Base-by-base conservation (phyloP, 2,888 invertebrate genomes). In the Argyresthia goedartella region DNA sequence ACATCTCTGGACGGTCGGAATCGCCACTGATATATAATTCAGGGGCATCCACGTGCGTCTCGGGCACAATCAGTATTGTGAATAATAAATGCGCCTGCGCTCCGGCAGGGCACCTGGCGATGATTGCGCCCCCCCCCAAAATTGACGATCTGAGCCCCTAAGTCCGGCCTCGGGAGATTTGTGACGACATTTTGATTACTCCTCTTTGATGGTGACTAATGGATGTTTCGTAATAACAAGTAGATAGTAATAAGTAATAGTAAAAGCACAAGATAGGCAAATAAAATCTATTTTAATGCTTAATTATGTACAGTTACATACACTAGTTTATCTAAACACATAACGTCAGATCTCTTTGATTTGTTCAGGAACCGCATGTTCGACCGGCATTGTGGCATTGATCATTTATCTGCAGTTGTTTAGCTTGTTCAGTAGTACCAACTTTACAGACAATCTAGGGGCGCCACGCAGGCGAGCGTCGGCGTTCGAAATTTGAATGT, bases 31-130 rank as follows among this genome's bases (percentile, higher is more conserved):
- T 85, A 69, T 78, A 82, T 85, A 75, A 84, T 85, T 76, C 77
- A 84, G 61, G 52, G 63, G 65, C 68, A 76, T 76, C 77, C 79
- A 76, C 80, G 78, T 82, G 80, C 78, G 76, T 77, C 76, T 81
- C 77, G 78, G 79, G 85, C 86, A 81, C 86, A 87, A 87, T 87
- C 86, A 86, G 80, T 82, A 84, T 82, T 69, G 73, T 87, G 79
- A 86, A 87, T 87, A 82, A 86, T 86, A 71, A 73, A 86, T 85
- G 73, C 56, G 13, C 36, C 13, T 33, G 41, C 51, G 34, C 4
- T 59, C 57, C 59, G 57, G 55, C 51, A 54, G 59, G 67, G 71
- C 49, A 52, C 42, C 50, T 49, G 53, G 49, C 54, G 80, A 82
- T 82, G 81, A 85, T 81, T 81, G 78, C 69, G 66, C 64, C 66